Conservation (phyloP, 2,113 vertebrate genomes). For the Recurvirostra avosetta region DNA sequence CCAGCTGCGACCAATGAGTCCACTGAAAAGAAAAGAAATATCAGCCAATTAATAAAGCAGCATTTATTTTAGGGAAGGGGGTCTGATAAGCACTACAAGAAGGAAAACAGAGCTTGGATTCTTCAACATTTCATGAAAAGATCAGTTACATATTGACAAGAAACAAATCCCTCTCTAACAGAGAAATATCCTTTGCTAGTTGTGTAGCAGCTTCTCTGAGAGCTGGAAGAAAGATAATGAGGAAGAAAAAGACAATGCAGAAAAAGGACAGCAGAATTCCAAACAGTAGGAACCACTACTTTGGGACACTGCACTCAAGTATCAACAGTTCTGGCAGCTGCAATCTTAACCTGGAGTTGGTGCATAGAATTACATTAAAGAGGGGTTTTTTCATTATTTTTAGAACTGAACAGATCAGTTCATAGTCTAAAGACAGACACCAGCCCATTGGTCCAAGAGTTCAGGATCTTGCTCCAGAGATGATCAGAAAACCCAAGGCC, state of each 20-base stretch:
- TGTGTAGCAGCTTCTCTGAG: background rate
- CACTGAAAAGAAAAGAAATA: slow-evolving; percentile 72
- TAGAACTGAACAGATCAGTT: background rate
- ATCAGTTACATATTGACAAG: background rate
- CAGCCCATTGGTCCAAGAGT: background rate
- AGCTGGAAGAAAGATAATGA: background rate
- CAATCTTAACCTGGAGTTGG: background rate
- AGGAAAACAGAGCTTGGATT: background rate
- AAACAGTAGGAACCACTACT: background rate
- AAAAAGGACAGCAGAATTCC: background rate
- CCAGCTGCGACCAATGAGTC: slow-evolving; percentile 94
- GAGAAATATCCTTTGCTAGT: background rate
- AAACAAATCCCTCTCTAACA: background rate
- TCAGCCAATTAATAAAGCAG: background rate
- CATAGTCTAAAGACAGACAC: background rate
- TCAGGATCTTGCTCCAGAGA: background rate
- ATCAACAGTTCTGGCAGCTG: background rate
- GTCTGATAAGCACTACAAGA: background rate
- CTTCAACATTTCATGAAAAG: background rate
- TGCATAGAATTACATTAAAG: background rate
- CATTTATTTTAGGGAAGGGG: background rate
- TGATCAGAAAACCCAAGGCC: background rate
- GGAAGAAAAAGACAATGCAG: background rate
- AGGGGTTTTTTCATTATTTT: too few relatives aligned
- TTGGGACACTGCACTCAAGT: background rate